Base-by-base conservation (phyloP, 2,888 invertebrate species). In the Pammene fasciana region DNA sequence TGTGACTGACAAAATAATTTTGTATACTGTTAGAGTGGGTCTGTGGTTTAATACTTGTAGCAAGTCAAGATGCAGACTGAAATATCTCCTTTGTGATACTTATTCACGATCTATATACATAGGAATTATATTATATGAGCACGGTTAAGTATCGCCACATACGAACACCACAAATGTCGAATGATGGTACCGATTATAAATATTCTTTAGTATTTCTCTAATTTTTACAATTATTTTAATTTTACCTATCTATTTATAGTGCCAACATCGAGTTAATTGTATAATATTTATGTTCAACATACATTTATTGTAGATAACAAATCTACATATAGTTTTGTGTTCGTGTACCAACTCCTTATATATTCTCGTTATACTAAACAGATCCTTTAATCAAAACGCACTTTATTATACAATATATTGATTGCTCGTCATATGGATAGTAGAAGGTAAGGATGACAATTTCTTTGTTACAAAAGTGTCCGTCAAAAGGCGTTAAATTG, bases 201-300 rank as follows among this genome's bases (percentile, higher is more conserved):
- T 81, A 81, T 77, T 78, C 74, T 79, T 77, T 79, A 75, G 70
- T 79, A 78, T 75, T 82, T 76, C 75, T 78, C 82, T 85, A 84
- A 83, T 85, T 85, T 88, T 81, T 86, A 90, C 88, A 90, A 84
- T 88, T 84, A 86, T 83, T 82, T 84, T 74, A 65, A 54, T 78
- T 77, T 87, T 87, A 86, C 85, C 90, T 90, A 90, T 87, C 87
- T 88, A 85, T 77, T 78, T 76, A 74, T 75, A 86, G 83, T 86
- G 86, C 84, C 86, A 86, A 88, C 86, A 86, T 84, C 72, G 52
- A 67, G 60, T 72, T 70, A 67, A 72, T 72, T 64, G 65, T 73
- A 64, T 65, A 72, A 74, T 72, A 74, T 72, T 75, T 72, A 76
- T 74, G 72, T 75, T 73, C 73, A 75, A 76, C 75, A 75, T 75